Percentiles rank a stretch among this genome's conserved stretches.
Evolutionary conservation across 2,113 vertebrate species (phyloP).

Genomic region (Seriola dumerili): DNA sequence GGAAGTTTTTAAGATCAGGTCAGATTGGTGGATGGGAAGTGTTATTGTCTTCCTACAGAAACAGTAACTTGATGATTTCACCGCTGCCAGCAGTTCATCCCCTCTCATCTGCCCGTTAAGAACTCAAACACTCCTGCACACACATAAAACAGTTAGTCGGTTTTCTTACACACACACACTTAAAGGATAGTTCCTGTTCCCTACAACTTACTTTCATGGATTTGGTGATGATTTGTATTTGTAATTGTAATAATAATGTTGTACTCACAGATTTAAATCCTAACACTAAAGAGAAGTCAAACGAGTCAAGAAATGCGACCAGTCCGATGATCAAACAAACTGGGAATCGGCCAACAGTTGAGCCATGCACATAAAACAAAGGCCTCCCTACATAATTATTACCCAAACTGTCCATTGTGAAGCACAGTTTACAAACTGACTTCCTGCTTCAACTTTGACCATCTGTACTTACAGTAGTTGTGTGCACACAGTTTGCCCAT

Average conservation of each 20-base stretch:
- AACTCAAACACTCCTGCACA: neutral
- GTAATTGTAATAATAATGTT: neutral
- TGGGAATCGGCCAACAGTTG: neutral
- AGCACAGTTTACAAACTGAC: neutral
- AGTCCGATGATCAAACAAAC: neutral
- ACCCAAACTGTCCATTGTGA: neutral
- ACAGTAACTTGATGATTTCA: neutral
- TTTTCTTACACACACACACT: neutral
- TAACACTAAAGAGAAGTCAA: too few relatives aligned
- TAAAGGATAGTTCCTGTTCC: neutral
- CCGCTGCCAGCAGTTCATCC: too few relatives aligned
- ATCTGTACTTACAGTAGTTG: neutral
- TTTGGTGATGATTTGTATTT: neutral
- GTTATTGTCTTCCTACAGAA: neutral
- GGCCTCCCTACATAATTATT: neutral
- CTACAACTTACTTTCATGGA: neutral
- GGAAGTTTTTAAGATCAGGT: constrained; percentile 39
- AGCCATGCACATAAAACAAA: neutral
- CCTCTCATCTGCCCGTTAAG: too few relatives aligned
- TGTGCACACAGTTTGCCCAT: too few relatives aligned
- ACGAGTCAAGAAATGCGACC: too few relatives aligned
- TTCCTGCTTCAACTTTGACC: constrained; percentile 6
- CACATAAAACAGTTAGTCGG: neutral
- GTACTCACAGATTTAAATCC: neutral
- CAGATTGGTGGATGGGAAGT: neutral